phyloP scores from a whole-genome alignment of 2,113 vertebrate species.

The Varanus komodoensis region DNA sequence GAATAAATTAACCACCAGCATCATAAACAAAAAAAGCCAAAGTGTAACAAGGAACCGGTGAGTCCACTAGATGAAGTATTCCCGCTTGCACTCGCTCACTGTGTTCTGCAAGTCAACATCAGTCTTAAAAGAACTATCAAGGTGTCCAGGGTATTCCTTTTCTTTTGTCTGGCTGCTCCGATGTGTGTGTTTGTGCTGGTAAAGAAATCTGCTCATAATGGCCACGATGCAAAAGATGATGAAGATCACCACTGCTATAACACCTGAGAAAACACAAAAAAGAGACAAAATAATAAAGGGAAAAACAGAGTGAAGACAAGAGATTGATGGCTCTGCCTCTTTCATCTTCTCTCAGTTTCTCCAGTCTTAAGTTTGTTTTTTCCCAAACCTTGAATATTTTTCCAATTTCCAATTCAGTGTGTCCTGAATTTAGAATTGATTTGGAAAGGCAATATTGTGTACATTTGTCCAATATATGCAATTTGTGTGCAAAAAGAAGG shows the following conservation, averaged over 20 bases:
- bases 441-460: too few relatives aligned
- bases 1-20: slow-evolving; percentile 19
- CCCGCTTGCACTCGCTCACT: slow-evolving; percentile 91
- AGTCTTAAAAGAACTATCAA: slow-evolving; percentile 90
- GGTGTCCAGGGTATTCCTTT: slow-evolving; percentile 86
- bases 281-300: not conserved
- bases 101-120: slow-evolving; percentile 92
- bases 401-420: too few relatives aligned
- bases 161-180: slow-evolving; percentile 82
- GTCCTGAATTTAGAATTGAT: too few relatives aligned
- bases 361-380: too few relatives aligned
- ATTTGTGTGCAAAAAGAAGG: not conserved
- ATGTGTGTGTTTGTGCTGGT: slow-evolving; percentile 89
- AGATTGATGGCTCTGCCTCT: too few relatives aligned
- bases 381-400: too few relatives aligned
- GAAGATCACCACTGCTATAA: slow-evolving; percentile 92
- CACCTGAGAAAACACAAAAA: slow-evolving; percentile 75
- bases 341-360: too few relatives aligned
- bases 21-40: slow-evolving; percentile 40
- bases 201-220: slow-evolving; percentile 89
- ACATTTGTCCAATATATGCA: too few relatives aligned
- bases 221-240: slow-evolving; percentile 89
- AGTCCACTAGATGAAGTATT: slow-evolving; percentile 94
- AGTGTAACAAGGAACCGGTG: slow-evolving; percentile 52
- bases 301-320: not conserved